Base-by-base conservation (phyloP, 2,113 vertebrate species). In the Xenopus borealis region DNA sequence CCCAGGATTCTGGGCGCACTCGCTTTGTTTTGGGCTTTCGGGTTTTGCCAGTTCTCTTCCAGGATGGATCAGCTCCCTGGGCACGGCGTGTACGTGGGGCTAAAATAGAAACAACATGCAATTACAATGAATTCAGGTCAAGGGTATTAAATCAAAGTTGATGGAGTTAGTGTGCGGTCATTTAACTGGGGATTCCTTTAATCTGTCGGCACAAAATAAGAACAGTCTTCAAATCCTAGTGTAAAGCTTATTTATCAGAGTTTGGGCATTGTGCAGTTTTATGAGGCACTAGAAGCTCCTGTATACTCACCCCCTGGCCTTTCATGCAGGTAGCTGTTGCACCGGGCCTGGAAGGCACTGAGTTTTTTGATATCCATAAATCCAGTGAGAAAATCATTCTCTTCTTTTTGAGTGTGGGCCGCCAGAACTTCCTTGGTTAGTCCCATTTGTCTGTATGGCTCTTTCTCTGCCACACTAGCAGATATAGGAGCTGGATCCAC, bases 381-480 rank as follows among this genome's bases (percentile, higher is more conserved):
- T 75, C 87, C 94, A 72, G 82, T 90, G 65, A 98, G 87, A 85
- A 96, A 99, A 66, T 85, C 91, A 81, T 97, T 94, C 77, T 98
- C 96, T 72, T 99, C 96, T 79, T 95, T 96, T 80, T 96, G 95
- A 0, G 96, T 98, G 72, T 98, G 97, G 5, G 93, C 95, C 0
- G 95, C 95, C 86, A 99, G 89, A 65, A 96, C 91, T 80, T 98
- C 93, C 85, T 98, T 98, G 70, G 97, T 99, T 71, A 99, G 89
- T 0, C 95, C 95, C 72, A 95, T 86, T 75, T 89, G 94, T 88
- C 90, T 92, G 83, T 96, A 94, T 0, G 88, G 80, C 72, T 93
- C 96, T 82, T 89, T 90, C 80, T 95, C 94, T 7, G 88, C 84
- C 63, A 89, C 78, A 0, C 78, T 84, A 3, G 86, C 77, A 46